Percentiles rank a stretch among this genome's conserved stretches.
These are phyloP conservation scores for Anser brachyrhynchus DNA, from an alignment of 2,113 vertebrate genomes.

Conservation along the genomic window DNA sequence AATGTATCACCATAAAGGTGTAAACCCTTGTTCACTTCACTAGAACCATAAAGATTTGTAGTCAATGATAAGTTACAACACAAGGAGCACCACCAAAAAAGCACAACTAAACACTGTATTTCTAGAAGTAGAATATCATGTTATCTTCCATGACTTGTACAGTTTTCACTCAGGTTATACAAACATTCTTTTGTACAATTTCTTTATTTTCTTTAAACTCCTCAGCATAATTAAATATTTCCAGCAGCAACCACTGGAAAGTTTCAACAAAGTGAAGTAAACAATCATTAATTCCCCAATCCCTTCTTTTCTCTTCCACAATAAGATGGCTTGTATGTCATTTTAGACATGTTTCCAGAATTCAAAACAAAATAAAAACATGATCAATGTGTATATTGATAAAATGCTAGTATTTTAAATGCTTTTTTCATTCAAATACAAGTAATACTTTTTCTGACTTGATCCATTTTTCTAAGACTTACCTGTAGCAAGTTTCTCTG, in stretches of 20 bases:
- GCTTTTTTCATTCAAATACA: not conserved
- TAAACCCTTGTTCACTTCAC: not conserved
- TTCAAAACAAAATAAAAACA: not conserved
- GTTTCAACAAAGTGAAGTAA: not conserved
- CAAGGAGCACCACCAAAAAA: not conserved
- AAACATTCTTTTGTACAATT: not conserved
- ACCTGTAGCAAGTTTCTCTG: not conserved
- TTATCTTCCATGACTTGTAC: not conserved
- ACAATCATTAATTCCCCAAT: not conserved
- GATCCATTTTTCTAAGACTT: not conserved
- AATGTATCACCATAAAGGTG: not conserved
- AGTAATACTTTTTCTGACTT: not conserved
- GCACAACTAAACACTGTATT: not conserved
- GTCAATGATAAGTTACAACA: accelerated
- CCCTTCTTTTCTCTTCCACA: not conserved
- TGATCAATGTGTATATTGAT: not conserved
- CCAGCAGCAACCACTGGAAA: not conserved
- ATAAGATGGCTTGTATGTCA: accelerated
- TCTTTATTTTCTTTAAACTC: not conserved
- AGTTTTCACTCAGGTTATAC: not conserved
- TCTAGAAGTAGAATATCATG: not conserved
- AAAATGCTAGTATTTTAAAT: not conserved
- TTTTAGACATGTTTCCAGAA: not conserved
- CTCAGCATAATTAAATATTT: not conserved
- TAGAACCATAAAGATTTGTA: not conserved